Base-by-base conservation (phyloP, 2,888 invertebrate species). In the Dusona sp. region DNA sequence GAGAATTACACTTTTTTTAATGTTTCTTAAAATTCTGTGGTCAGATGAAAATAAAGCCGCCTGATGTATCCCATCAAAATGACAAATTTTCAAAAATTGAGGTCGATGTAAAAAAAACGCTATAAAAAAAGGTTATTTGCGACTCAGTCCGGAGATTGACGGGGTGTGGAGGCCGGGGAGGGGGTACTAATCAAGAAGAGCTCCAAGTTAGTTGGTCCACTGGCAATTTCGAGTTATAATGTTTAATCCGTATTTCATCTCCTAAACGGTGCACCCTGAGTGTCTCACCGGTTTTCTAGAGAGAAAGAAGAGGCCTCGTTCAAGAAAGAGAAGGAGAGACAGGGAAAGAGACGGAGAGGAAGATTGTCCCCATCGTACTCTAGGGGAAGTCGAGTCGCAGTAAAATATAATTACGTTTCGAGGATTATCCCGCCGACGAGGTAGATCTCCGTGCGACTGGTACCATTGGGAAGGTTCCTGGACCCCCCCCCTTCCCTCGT, bases 351-450 rank as follows among this genome's bases (percentile, higher is more conserved):
- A 73, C 25, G 72, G 33, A 84, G 75, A 73, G 54, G 54, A 77
- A 83, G 57, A 70, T 79, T 70, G 70, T 79, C 74, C 65, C 78
- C 83, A 78, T 89, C 88, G 90, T 88, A 87, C 75, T 25, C 88
- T 91, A 91, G 92, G 92, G 92, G 91, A 93, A 94, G 93, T 92
- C 91, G 93, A 94, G 92, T 94, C 92, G 93, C 93, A 93, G 94
- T 93, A 92, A 94, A 94, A 94, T 94, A 94, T 94, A 94, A 94
- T 94, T 94, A 93, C 93, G 93, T 94, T 94, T 94, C 92, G 91
- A 92, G 93, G 94, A 94, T 94, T 94, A 94, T 94, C 93, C 93
- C 91, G 92, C 92, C 92, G 92, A 91, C 91, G 92, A 91, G 91
- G 92, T 92, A 93, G 92, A 93, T 93, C 93, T 93, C 92, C 94